Conservation (phyloP, 92 coral and sea anemone species). For the Blastomussa wellsi region DNA sequence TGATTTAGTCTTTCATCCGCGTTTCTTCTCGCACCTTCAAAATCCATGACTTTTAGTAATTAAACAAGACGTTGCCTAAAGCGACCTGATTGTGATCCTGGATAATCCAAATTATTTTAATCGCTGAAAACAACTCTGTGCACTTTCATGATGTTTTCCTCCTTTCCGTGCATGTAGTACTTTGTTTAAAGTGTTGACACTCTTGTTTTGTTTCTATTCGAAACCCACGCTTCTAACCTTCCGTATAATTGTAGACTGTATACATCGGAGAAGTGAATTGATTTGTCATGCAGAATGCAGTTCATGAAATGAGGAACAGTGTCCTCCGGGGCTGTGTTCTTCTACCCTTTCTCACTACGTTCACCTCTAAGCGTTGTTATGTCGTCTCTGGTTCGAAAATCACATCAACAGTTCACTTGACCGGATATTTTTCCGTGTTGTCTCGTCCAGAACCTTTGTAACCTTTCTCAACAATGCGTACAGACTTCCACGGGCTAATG, state of each 20-base stretch:
- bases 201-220: background rate
- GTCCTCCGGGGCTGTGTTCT: background rate
- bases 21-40: constrained; percentile 61
- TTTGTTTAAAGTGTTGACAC: background rate
- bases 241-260: background rate
- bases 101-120: constrained; percentile 33
- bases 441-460: background rate
- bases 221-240: background rate
- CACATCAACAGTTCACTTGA: background rate
- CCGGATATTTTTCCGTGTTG: background rate
- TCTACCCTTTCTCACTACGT: background rate
- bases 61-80: background rate
- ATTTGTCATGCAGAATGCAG: constrained; percentile 1
- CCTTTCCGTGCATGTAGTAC: background rate
- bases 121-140: background rate
- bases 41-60: constrained; percentile 45
- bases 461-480: background rate
- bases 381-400: background rate
- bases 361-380: background rate
- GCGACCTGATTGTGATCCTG: constrained; percentile 2
- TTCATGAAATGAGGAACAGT: background rate
- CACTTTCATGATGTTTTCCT: background rate
- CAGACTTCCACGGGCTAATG: background rate
- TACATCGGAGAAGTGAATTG: background rate
- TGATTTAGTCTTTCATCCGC: constrained; percentile 79